A percentile compares a stretch with the other conserved stretches of the same genome.
phyloP scores from a whole-genome alignment of 2,888 invertebrate species.

The Epinotia demarniana region DNA sequence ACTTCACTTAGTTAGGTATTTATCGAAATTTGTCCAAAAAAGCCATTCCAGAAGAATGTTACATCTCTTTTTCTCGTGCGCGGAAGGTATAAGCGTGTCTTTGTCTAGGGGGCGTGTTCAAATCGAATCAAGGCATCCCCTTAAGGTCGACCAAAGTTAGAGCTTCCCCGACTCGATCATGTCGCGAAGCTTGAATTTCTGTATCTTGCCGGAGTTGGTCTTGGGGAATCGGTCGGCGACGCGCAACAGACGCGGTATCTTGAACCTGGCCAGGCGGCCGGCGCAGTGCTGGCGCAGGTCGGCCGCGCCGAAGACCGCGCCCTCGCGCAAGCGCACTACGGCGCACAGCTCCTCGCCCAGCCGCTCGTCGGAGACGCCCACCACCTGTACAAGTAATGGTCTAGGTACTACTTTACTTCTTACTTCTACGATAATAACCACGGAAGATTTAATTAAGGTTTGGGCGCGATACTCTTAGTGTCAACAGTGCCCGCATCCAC shows the following conservation, averaged over 20 bases:
- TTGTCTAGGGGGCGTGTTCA: no score
- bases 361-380: constrained; percentile 90
- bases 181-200: constrained; percentile 87
- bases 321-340: constrained; percentile 85
- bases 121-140: no score
- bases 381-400: constrained; percentile 79
- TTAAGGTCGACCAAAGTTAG: background rate
- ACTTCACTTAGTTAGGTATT: no score
- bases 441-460: no score
- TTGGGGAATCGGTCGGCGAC: constrained; percentile 90
- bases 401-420: no score
- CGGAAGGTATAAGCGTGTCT: no score
- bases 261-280: constrained; percentile 90
- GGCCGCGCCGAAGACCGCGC: constrained; percentile 78
- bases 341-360: constrained; percentile 92
- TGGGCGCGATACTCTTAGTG: no score
- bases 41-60: no score
- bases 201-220: constrained; percentile 93
- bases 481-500: no score
- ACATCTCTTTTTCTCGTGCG: no score
- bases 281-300: constrained; percentile 86
- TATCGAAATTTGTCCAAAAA: no score
- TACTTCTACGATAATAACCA: no score
- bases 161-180: constrained; percentile 52
- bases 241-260: constrained; percentile 90